A percentile compares a stretch with the other conserved stretches of the same genome.
Conservation (phyloP, 2,888 invertebrate genomes). For the Aphodius granarius region DNA sequence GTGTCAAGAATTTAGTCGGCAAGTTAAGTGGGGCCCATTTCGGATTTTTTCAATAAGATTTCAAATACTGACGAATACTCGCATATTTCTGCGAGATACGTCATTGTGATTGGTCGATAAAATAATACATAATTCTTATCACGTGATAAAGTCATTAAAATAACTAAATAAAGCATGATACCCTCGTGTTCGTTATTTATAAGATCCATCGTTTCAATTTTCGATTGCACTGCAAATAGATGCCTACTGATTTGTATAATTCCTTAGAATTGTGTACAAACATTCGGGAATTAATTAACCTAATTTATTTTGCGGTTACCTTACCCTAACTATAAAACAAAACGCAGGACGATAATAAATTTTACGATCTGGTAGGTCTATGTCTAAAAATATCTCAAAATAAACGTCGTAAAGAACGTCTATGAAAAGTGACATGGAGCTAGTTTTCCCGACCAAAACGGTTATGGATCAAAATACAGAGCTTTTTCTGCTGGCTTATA, state of each 20-base stretch:
- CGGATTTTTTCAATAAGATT: too few relatives aligned
- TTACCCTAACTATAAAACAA: too few relatives aligned
- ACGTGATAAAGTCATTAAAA: neutral
- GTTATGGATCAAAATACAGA: constrained; percentile 19
- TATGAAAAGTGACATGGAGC: neutral
- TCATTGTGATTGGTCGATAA: neutral
- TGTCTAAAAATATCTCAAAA: neutral
- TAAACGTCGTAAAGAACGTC: neutral
- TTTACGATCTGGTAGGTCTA: neutral
- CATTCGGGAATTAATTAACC: too few relatives aligned
- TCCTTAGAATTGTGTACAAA: too few relatives aligned
- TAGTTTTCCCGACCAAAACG: neutral
- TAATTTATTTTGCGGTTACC: too few relatives aligned
- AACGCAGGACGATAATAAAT: too few relatives aligned
- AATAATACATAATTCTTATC: neutral
- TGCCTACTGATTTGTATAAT: too few relatives aligned
- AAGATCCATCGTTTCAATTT: neutral
- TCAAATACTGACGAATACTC: too few relatives aligned
- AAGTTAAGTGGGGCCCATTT: too few relatives aligned
- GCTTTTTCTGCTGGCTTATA: constrained; percentile 25
- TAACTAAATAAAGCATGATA: neutral
- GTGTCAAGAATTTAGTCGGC: too few relatives aligned
- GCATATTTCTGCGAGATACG: too few relatives aligned
- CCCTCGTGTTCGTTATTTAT: neutral
- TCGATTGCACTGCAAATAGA: neutral